phyloP scores from a whole-genome alignment of 2,113 vertebrate genomes.

The Nettapus auritus region DNA sequence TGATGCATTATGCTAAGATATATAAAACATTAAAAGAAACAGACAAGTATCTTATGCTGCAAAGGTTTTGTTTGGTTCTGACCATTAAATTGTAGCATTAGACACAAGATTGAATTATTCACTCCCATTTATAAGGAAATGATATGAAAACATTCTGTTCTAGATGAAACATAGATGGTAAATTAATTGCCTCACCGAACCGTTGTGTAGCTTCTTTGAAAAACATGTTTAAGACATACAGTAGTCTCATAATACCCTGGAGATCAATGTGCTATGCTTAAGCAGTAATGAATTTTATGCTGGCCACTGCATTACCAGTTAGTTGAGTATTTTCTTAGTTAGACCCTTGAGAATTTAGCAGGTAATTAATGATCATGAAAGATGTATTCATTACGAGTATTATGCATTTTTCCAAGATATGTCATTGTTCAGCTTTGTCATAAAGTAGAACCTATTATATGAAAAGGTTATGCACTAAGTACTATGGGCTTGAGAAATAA shows the following conservation, averaged over 20 bases:
- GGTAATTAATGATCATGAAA: constrained; percentile 53
- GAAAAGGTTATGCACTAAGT: neutral
- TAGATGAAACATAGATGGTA: constrained; percentile 27
- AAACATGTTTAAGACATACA: neutral
- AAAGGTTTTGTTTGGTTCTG: constrained; percentile 19
- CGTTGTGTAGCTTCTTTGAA: constrained; percentile 13
- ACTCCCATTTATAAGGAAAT: constrained; percentile 34
- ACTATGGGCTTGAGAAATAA: neutral
- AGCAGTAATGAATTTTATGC: constrained; percentile 41
- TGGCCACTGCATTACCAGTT: constrained; percentile 34
- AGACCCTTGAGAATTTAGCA: constrained; percentile 20
- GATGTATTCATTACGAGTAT: neutral
- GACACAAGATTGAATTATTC: constrained; percentile 23
- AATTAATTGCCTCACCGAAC: constrained; percentile 6
- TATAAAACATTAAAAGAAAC: constrained; percentile 52
- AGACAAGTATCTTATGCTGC: neutral
- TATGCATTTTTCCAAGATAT: neutral
- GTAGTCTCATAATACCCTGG: neutral
- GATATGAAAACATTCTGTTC: constrained; percentile 27
- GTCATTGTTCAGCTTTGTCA: neutral
- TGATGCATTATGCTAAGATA: constrained; percentile 1
- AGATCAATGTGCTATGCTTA: constrained; percentile 38
- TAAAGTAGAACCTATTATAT: neutral
- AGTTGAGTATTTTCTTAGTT: constrained; percentile 44
- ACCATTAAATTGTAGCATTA: neutral